These are phyloP conservation scores for Cheilosia vernalis DNA, from an alignment of 2,888 invertebrate genomes.

Conservation along the genomic window DNA sequence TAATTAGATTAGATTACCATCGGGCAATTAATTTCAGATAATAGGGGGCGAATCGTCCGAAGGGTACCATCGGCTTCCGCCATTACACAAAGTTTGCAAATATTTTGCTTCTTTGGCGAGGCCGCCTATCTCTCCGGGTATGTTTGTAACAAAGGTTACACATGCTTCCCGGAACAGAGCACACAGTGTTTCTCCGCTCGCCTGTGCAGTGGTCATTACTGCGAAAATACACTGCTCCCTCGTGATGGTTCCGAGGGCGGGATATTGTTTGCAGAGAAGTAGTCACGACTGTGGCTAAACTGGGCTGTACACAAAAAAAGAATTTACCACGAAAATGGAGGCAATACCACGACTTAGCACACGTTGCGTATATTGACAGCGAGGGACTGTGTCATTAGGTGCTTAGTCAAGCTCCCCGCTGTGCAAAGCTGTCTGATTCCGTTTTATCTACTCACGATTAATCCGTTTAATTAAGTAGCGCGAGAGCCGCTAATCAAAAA, in stretches of 20 bases:
- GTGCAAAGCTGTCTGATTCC: conserved; percentile 5
- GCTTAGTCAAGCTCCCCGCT: too few relatives aligned
- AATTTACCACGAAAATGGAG: too few relatives aligned
- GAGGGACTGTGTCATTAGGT: too few relatives aligned
- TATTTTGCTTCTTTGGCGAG: conserved; percentile 50
- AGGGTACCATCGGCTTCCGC: conserved; percentile 74
- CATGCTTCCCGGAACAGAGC: conserved; percentile 71
- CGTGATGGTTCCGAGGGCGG: conserved; percentile 45
- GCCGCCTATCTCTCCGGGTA: conserved; percentile 56
- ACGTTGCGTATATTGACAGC: too few relatives aligned
- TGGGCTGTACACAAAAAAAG: background rate
- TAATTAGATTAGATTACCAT: conserved; percentile 75
- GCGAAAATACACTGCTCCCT: conserved; percentile 26
- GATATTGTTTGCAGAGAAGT: conserved; percentile 57
- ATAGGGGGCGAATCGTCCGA: conserved; percentile 71
- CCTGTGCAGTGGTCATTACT: conserved; percentile 38
- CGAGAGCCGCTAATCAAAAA: conserved; percentile 10
- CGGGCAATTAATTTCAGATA: conserved; percentile 75
- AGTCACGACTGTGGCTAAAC: conserved; percentile 61
- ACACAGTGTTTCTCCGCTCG: conserved; percentile 49
- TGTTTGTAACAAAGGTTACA: conserved; percentile 42
- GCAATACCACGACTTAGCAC: too few relatives aligned
- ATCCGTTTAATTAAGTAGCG: conserved; percentile 44
- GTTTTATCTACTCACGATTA: conserved; percentile 22
- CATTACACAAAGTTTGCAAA: conserved; percentile 64